A percentile compares a stretch with the other conserved stretches of the same genome.
phyloP scores from a whole-genome alignment of 1,140 invertebrate genomes.

The Drosophila aff. region DNA sequence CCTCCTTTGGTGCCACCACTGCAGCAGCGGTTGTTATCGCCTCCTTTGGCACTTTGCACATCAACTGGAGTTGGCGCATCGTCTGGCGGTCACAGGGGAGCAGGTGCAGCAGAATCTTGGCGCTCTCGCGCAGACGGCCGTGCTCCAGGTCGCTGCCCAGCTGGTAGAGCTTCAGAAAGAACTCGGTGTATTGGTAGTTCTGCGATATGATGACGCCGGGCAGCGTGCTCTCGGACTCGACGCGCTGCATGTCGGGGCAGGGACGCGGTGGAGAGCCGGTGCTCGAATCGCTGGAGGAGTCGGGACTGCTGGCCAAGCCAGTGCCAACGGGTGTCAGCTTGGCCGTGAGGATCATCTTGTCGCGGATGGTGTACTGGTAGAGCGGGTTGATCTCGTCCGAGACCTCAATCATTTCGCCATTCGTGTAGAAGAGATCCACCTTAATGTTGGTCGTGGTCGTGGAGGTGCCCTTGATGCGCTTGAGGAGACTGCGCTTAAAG shows the following conservation, averaged over 20 bases:
- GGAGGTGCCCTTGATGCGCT: conserved; percentile 90
- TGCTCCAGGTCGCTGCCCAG: conserved; percentile 93
- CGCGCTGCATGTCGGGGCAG: conserved; percentile 88
- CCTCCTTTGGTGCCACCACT: conserved; percentile 35
- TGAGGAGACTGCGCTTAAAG: conserved; percentile 89
- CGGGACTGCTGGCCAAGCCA: conserved; percentile 94
- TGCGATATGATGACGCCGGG: conserved; percentile 95
- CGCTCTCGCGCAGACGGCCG: conserved; percentile 92
- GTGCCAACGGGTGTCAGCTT: conserved; percentile 93
- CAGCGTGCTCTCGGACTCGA: conserved; percentile 93
- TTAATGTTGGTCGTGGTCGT: conserved; percentile 89
- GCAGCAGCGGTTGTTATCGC: background rate
- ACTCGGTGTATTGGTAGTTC: conserved; percentile 92
- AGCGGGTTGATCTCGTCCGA: conserved; percentile 95
- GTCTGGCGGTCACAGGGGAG: conserved; percentile 95
- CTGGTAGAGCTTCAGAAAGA: conserved; percentile 96
- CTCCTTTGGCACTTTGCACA: conserved; percentile 85
- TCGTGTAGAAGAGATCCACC: conserved; percentile 94
- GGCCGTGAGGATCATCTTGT: conserved; percentile 96
- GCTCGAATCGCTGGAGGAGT: conserved; percentile 86
- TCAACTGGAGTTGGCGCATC: conserved; percentile 88
- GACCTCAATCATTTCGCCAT: conserved; percentile 94
- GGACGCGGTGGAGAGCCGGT: conserved; percentile 92
- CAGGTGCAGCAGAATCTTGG: conserved; percentile 93
- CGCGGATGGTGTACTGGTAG: conserved; percentile 93